Evolutionary conservation across 2,113 vertebrate species (phyloP).

Genomic region (Gopherus evgoodei): DNA sequence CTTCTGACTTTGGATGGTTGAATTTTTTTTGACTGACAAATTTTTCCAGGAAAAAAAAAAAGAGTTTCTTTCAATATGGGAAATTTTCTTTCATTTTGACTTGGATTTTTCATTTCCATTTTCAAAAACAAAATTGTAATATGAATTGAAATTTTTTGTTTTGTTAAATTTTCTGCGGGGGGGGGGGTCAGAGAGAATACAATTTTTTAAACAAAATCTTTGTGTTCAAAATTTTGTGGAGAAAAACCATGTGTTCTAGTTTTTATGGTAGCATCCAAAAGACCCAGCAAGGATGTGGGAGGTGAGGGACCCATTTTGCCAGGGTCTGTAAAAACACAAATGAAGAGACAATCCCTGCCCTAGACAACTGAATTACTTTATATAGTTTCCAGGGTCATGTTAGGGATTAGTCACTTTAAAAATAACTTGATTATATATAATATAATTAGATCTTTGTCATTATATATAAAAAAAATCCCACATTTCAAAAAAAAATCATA

Average conservation of each 20-base stretch:
- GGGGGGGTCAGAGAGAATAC: accelerated
- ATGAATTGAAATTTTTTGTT: not conserved
- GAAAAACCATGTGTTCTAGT: not conserved
- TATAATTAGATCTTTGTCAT: not conserved
- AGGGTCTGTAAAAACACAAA: not conserved
- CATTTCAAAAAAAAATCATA: not conserved
- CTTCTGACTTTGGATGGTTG: accelerated
- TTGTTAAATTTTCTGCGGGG: not conserved
- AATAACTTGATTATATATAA: not conserved
- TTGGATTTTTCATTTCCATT: not conserved
- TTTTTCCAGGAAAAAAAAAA: not conserved
- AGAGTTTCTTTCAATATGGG: not conserved
- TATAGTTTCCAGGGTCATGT: not conserved
- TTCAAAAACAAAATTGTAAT: not conserved
- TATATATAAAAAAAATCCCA: not conserved
- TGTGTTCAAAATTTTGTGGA: not conserved
- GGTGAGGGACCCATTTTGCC: not conserved
- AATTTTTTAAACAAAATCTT: not conserved
- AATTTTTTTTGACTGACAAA: not conserved
- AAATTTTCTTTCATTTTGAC: accelerated
- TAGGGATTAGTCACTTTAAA: not conserved
- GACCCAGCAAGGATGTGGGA: not conserved
- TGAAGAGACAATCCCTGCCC: not conserved
- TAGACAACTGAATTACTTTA: not conserved
- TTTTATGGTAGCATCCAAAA: not conserved